phyloP scores from a whole-genome alignment of 2,797 vertebrate species.

The Synanceia verrucosa region DNA sequence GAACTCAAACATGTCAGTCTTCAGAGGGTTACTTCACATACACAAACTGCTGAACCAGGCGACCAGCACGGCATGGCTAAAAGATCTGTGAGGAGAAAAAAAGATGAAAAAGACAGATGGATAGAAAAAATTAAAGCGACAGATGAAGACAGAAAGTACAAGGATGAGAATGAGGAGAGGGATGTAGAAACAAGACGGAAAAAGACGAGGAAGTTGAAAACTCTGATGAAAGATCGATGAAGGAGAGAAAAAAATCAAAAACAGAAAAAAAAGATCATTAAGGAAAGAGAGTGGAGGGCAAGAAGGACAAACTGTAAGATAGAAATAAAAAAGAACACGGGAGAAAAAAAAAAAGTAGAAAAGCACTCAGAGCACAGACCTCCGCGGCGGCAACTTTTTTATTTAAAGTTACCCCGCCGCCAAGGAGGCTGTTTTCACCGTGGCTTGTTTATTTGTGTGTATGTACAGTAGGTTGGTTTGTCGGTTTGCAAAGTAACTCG shows the following conservation, averaged over 20 bases:
- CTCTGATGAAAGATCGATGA: background rate
- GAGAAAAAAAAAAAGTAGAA: constrained; percentile 12
- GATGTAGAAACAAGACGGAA: background rate
- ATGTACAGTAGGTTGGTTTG: too few species aligned
- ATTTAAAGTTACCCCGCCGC: too few species aligned
- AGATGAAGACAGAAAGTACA: background rate
- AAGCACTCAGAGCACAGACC: too few species aligned
- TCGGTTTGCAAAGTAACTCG: too few species aligned
- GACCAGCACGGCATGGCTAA: too few species aligned
- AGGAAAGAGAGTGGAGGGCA: background rate
- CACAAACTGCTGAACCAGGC: too few species aligned
- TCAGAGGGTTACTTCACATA: too few species aligned
- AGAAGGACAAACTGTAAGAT: background rate
- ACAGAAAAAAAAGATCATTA: background rate
- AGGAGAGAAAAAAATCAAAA: background rate
- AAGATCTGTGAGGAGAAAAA: too few species aligned
- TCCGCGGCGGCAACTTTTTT: too few species aligned
- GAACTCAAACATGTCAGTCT: too few species aligned
- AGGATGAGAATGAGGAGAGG: background rate
- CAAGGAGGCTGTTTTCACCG: too few species aligned
- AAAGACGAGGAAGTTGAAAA: background rate
- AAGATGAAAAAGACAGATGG: background rate
- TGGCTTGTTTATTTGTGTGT: too few species aligned
- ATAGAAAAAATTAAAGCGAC: background rate
- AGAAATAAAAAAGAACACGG: background rate